Conservation (phyloP, 2,113 vertebrate species). For the Phrynosoma platyrhinos region DNA sequence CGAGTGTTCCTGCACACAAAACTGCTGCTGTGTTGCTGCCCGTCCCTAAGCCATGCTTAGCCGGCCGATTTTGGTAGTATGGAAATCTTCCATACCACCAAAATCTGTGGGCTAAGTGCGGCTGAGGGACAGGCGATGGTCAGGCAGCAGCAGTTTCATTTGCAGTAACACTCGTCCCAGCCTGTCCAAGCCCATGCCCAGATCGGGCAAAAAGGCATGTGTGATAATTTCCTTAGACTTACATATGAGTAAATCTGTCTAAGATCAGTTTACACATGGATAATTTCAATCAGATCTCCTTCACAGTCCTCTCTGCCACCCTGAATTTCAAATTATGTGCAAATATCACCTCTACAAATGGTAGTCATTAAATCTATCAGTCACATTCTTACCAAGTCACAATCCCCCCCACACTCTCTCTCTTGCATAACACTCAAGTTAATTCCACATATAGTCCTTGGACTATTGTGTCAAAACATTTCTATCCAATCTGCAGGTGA, state of each 20-base stretch:
- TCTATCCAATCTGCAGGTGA: background rate
- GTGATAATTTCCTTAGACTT: too few species aligned
- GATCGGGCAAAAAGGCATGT: too few species aligned
- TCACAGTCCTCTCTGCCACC: background rate
- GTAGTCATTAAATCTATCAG: background rate
- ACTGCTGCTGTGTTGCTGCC: too few species aligned
- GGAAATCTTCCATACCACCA: too few species aligned
- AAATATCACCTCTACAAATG: background rate
- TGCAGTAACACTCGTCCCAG: too few species aligned
- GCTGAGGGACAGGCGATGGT: too few species aligned
- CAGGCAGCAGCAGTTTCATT: too few species aligned
- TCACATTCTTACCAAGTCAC: background rate
- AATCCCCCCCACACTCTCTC: background rate
- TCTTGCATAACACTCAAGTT: background rate
- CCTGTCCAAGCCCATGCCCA: too few species aligned
- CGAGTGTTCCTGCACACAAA: too few species aligned
- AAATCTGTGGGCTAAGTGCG: too few species aligned
- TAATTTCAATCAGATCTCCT: background rate
- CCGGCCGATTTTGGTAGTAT: too few species aligned
- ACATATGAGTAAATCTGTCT: background rate
- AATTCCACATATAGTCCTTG: background rate
- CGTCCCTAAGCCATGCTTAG: too few species aligned
- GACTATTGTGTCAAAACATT: background rate
- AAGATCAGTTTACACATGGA: background rate
- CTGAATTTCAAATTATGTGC: background rate